Evolutionary conservation across 2,888 invertebrate genomes (phyloP).

Genomic region (Acronicta alni): DNA sequence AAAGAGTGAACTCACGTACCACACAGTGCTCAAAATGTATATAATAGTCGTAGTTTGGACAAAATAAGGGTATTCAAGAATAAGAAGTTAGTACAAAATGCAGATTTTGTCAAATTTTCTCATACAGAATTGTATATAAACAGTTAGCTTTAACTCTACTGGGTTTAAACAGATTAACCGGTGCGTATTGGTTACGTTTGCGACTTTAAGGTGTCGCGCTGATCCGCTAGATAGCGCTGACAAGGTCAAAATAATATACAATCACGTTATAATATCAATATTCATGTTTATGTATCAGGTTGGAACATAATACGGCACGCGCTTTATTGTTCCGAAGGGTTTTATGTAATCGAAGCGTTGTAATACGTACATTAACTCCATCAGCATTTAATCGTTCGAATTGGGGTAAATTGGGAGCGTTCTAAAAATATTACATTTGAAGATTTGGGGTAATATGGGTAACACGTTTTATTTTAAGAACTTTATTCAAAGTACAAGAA

Average conservation of each 20-base stretch:
- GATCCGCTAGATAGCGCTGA: slow-evolving; percentile 68
- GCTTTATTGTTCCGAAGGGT: slow-evolving; percentile 46
- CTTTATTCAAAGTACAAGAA: slow-evolving; percentile 1
- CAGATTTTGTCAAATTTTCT: slow-evolving; percentile 2
- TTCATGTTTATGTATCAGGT: slow-evolving; percentile 53
- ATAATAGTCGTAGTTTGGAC: slow-evolving; percentile 10
- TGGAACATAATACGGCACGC: slow-evolving; percentile 44
- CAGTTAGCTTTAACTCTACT: neutral
- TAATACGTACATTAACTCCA: slow-evolving; percentile 34
- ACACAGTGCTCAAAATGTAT: slow-evolving; percentile 20
- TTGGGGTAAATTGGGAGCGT: slow-evolving; percentile 14
- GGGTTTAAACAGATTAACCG: neutral
- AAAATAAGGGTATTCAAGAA: neutral
- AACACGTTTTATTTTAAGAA: slow-evolving; percentile 10
- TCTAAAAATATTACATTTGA: slow-evolving; percentile 18
- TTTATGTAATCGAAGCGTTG: slow-evolving; percentile 48
- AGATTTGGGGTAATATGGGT: slow-evolving; percentile 10
- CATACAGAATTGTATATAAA: neutral
- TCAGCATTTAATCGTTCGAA: slow-evolving; percentile 25
- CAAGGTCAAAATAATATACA: slow-evolving; percentile 54
- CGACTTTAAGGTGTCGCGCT: slow-evolving; percentile 43
- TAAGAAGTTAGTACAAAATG: neutral
- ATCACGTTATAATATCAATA: slow-evolving; percentile 53
- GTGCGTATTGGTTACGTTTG: slow-evolving; percentile 18
- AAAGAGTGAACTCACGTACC: slow-evolving; percentile 51